Conservation (phyloP, 1,140 invertebrate species). For the Pomacea maculata region DNA sequence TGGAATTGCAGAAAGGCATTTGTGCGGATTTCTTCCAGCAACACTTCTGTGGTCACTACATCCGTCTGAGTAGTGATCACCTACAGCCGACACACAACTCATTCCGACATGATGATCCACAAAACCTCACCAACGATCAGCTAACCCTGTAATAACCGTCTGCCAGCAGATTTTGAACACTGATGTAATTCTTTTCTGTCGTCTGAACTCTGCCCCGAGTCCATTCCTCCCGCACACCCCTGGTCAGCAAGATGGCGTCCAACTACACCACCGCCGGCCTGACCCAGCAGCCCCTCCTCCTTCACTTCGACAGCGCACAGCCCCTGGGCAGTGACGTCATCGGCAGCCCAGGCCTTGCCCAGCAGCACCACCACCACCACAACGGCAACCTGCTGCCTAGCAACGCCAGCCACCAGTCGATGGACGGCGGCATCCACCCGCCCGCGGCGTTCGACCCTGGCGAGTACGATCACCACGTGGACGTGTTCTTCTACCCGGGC, state of each 20-base stretch:
- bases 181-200: not conserved
- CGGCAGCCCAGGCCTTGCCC: not conserved
- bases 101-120: not conserved
- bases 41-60: no score
- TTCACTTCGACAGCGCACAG: slow-evolving; percentile 10
- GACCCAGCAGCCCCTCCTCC: slow-evolving; percentile 19
- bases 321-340: not conserved
- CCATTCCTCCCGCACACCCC: not conserved
- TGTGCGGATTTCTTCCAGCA: no score
- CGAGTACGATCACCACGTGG: not conserved
- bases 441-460: not conserved
- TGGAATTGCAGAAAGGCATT: no score
- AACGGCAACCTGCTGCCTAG: not conserved
- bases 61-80: no score
- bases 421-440: not conserved
- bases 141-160: no score
- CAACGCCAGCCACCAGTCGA: not conserved
- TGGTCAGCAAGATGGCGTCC: no score
- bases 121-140: not conserved
- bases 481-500: slow-evolving; percentile 40
- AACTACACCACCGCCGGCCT: slow-evolving; percentile 18
- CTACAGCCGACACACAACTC: no score
- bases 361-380: not conserved
- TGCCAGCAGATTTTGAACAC: not conserved
- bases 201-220: not conserved